Conservation (phyloP, 2,113 vertebrate species). For the Lagopus leucura region DNA sequence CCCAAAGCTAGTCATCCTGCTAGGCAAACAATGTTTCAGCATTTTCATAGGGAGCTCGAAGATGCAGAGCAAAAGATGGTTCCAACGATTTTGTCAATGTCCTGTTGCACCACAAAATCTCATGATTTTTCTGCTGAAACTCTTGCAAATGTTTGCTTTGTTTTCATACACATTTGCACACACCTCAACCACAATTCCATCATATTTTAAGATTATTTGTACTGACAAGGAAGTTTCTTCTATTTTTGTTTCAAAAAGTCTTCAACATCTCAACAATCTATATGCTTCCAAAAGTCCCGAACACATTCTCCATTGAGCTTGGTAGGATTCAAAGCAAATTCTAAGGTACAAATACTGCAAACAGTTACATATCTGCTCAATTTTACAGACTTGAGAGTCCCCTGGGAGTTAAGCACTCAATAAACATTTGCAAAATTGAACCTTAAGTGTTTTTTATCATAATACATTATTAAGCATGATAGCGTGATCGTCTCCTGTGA, state of each 20-base stretch:
- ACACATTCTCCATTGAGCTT: background rate
- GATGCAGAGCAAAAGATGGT: background rate
- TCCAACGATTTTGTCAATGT: background rate
- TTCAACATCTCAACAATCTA: background rate
- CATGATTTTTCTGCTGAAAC: background rate
- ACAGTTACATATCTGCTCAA: background rate
- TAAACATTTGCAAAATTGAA: constrained; percentile 1
- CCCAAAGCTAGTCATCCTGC: background rate
- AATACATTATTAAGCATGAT: background rate
- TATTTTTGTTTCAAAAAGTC: background rate
- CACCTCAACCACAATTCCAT: background rate
- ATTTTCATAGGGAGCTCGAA: background rate
- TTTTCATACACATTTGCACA: accelerated
- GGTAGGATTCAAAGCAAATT: background rate
- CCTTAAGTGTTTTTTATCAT: background rate
- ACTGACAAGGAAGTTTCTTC: background rate
- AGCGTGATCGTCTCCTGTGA: background rate
- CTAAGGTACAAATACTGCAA: background rate
- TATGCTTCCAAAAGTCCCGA: background rate
- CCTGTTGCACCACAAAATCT: background rate
- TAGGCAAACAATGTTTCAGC: background rate
- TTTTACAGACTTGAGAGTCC: background rate
- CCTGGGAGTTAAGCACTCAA: background rate
- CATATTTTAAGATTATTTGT: background rate
- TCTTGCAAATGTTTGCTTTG: background rate